phyloP scores from a whole-genome alignment of 2,797 vertebrate species.

The Simalia tracyae region DNA sequence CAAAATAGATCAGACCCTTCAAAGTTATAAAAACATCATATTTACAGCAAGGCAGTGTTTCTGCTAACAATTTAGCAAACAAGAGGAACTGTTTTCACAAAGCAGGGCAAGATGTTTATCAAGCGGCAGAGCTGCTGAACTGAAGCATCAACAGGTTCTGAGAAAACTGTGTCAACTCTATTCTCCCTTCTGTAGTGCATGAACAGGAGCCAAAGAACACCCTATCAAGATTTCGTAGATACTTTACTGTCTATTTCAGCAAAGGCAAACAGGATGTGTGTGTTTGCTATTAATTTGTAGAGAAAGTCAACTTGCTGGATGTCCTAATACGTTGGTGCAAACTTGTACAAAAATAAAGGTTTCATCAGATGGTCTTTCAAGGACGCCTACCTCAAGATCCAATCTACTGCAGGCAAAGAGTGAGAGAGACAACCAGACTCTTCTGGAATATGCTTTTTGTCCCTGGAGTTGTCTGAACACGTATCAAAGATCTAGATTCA shows the following conservation, averaged over 20 bases:
- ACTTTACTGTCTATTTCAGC: constrained; percentile 38
- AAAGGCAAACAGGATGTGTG: not conserved
- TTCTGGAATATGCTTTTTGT: not conserved
- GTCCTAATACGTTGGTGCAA: not conserved
- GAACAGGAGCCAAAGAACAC: constrained; percentile 25
- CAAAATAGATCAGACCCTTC: not conserved
- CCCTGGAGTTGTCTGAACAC: not conserved
- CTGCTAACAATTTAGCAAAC: constrained; percentile 24
- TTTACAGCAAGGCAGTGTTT: not conserved
- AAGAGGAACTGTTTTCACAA: constrained; percentile 40
- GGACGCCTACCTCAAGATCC: not conserved
- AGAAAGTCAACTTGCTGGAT: constrained; percentile 33
- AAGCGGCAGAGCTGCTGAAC: constrained; percentile 23
- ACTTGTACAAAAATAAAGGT: constrained; percentile 46
- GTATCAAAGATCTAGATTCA: not conserved
- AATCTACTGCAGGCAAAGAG: not conserved
- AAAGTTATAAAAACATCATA: constrained; percentile 16
- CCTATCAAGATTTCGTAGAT: constrained; percentile 38
- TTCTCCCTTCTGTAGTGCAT: fast-evolving
- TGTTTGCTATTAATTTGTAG: not conserved
- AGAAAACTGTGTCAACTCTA: not conserved
- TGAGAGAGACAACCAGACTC: not conserved
- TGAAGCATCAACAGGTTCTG: not conserved
- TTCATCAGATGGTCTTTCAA: not conserved
- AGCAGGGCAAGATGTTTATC: constrained; percentile 40